Conservation (phyloP, 2,888 invertebrate genomes). For the Apoda limacodes region DNA sequence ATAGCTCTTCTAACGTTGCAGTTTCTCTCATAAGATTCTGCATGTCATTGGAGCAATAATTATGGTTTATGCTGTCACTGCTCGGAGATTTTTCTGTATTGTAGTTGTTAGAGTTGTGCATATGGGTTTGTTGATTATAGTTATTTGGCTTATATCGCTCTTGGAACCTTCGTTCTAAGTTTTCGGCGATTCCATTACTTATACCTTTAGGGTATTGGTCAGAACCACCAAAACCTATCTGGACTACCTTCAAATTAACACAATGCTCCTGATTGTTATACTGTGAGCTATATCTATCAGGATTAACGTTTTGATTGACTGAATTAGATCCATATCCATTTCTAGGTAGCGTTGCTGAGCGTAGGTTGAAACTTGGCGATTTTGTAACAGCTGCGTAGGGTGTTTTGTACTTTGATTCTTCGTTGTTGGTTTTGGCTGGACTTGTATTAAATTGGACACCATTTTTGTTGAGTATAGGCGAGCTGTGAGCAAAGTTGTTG, state of each 20-base stretch:
- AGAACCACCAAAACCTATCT: constrained; percentile 70
- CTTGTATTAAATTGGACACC: constrained; percentile 66
- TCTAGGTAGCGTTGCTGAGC: constrained; percentile 80
- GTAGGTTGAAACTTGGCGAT: constrained; percentile 58
- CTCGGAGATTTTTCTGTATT: constrained; percentile 55
- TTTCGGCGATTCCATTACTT: constrained; percentile 54
- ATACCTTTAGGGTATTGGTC: constrained; percentile 71
- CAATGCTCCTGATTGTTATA: constrained; percentile 66
- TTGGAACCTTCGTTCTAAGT: constrained; percentile 59
- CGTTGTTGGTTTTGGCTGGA: constrained; percentile 54
- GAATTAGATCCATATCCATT: constrained; percentile 69
- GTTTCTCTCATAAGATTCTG: constrained; percentile 63
- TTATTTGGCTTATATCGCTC: constrained; percentile 60
- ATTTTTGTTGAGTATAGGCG: constrained; percentile 67
- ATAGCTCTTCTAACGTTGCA: constrained; percentile 77
- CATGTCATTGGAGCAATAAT: constrained; percentile 54
- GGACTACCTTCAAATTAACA: constrained; percentile 70
- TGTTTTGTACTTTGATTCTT: constrained; percentile 54
- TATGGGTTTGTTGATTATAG: constrained; percentile 48
- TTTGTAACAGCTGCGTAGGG: constrained; percentile 48
- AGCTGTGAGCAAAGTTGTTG: constrained; percentile 57
- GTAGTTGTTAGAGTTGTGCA: constrained; percentile 53
- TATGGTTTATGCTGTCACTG: constrained; percentile 57
- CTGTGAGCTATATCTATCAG: constrained; percentile 63
- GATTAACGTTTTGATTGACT: constrained; percentile 52